Evolutionary conservation across 1,140 invertebrate genomes (phyloP), one percentile per base, ranked within the genome.

Genomic region (Euura lappo): DNA sequence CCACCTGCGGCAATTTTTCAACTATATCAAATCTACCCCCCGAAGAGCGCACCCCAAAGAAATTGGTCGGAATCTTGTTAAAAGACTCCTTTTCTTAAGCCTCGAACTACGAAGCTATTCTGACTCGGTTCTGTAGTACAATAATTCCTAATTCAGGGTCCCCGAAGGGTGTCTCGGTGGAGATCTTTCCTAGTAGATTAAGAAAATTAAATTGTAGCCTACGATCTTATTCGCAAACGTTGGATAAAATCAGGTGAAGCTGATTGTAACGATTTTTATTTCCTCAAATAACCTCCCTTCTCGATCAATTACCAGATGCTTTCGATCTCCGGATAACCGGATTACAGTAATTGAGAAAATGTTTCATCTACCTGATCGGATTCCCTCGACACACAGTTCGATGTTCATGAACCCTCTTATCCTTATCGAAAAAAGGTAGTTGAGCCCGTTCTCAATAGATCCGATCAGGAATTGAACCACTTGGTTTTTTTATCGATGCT

Each of bases 1-100:
- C 51, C 51, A 60, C 51, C 51, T 60, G 51, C 51, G 51, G 51
- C 51, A 60, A 60, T 60, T 60, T 60, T 60, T 60, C 8, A 60
- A 60, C 51, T n/a, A 60, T 28, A 28, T 60, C 51, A 60, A 60
- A 60, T 60, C 51, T 60, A 60, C 51, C 51, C 51, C 51, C 51
- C 51, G 51, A 60, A 4, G 51, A 60, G 51, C 51, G 13, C 51
- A 8, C 51, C 8, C 51, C 8, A n/a, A 60, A n/a, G 51, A 60
- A 60, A 60, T 60, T 60, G 51, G 10, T 8, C 10, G 13, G 51
- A 60, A 60, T 60, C 51, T 60, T 60, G 51, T 60, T 60, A 60
- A 60, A 60, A 60, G 13, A n/a, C 28, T 28, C 28, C 28, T 28
- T 28, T 28, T 28, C 28, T 28, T 1, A 28, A 28, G 28, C 28